These are phyloP conservation scores for Ancistrus triradiatus DNA, from an alignment of 2,113 vertebrate genomes.

Conservation along the genomic window DNA sequence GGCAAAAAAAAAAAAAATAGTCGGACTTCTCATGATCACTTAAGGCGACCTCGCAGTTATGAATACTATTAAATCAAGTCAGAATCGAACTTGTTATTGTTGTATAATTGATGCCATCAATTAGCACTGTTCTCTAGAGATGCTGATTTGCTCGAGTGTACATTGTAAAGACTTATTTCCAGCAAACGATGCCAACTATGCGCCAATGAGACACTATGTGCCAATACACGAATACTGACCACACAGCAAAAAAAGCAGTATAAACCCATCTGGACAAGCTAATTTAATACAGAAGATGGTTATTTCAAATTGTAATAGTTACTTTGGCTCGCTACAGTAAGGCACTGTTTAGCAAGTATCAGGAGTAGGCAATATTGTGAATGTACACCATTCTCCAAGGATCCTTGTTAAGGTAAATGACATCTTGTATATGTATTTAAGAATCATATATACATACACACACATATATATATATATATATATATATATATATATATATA, in stretches of 20 bases:
- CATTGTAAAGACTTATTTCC: conserved; percentile 7
- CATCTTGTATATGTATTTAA: no score
- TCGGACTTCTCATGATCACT: conserved; percentile 17
- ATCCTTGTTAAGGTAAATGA: no score
- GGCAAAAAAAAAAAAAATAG: conserved; percentile 27
- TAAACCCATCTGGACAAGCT: not conserved
- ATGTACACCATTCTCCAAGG: no score
- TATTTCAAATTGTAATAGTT: no score
- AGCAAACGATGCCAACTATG: conserved; percentile 15
- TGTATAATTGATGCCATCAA: conserved; percentile 36
- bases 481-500: no score
- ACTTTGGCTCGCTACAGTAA: no score
- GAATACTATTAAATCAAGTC: conserved; percentile 33
- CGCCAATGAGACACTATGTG: conserved; percentile 24
- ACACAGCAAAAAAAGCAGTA: conserved; percentile 24
- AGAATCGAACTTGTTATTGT: conserved; percentile 27
- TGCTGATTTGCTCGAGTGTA: conserved; percentile 7
- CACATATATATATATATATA: no score
- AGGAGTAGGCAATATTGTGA: no score
- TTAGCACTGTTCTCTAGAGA: conserved; percentile 26
- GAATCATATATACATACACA: no score
- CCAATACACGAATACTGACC: conserved; percentile 22
- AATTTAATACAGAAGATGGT: not conserved
- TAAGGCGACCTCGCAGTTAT: conserved; percentile 13
- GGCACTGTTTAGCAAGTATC: no score